Evolutionary conservation across 1,140 invertebrate species (phyloP).

Genomic region (Saxidomus purpurata): DNA sequence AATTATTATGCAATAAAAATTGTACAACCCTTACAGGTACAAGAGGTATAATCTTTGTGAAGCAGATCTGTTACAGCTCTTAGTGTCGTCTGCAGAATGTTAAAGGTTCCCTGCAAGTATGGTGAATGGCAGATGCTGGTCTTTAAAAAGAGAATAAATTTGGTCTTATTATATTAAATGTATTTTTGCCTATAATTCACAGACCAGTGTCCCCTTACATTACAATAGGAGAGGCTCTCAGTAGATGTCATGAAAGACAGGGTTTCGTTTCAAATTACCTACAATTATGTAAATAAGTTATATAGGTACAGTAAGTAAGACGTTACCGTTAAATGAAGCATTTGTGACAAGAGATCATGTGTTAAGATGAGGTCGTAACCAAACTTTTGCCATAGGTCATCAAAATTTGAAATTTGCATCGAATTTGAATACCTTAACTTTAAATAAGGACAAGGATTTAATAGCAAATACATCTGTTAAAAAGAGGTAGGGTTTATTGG

Average conservation of each 20-base stretch:
- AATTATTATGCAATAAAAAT: too few species aligned
- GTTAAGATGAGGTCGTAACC: background rate
- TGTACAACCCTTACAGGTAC: too few species aligned
- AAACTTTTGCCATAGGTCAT: background rate
- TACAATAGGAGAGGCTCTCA: too few species aligned
- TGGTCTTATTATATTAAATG: too few species aligned
- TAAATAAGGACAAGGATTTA: background rate
- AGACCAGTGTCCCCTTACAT: too few species aligned
- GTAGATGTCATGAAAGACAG: background rate
- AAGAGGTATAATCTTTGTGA: too few species aligned
- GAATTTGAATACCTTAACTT: background rate
- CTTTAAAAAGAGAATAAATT: too few species aligned
- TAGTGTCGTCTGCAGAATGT: too few species aligned
- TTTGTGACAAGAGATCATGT: conserved; percentile 3
- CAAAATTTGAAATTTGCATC: conserved; percentile 2
- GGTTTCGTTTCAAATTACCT: background rate
- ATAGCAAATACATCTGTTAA: background rate
- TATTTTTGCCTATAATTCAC: too few species aligned
- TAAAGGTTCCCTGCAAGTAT: too few species aligned
- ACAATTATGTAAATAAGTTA: conserved; percentile 6
- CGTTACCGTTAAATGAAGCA: background rate
- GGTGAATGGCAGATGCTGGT: too few species aligned
- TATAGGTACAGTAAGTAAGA: background rate
- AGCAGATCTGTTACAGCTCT: too few species aligned
- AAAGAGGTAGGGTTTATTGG: conserved; percentile 4